phyloP scores from a whole-genome alignment of 2,888 invertebrate genomes.

The Clusia tigrina region DNA sequence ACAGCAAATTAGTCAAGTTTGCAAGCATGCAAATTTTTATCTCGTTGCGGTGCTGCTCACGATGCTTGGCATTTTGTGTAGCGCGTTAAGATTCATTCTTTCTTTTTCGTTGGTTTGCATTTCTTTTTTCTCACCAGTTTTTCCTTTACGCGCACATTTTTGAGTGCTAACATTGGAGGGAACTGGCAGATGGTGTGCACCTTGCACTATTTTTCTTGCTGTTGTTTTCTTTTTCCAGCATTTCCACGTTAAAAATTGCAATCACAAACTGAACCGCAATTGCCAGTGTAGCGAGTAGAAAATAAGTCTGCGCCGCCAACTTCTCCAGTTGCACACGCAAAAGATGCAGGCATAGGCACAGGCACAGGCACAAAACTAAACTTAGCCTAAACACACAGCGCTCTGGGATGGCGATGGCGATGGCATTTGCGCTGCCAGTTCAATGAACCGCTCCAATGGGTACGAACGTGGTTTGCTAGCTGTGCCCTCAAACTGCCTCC shows the following conservation, averaged over 20 bases:
- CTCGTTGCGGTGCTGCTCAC: too few relatives aligned
- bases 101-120: too few relatives aligned
- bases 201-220: background rate
- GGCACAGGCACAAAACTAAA: background rate
- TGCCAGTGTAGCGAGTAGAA: too few relatives aligned
- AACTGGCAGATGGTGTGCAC: background rate
- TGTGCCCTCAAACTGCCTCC: too few relatives aligned
- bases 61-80: too few relatives aligned
- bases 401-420: background rate
- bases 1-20: conserved; percentile 2
- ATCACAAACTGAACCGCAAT: too few relatives aligned
- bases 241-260: background rate
- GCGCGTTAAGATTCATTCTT: too few relatives aligned
- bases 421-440: conserved; percentile 21
- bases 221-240: too few relatives aligned
- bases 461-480: background rate
- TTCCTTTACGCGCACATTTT: background rate
- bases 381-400: background rate
- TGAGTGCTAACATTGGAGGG: background rate
- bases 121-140: background rate
- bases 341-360: background rate
- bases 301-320: background rate
- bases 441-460: conserved; percentile 22
- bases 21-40: conserved; percentile 2
- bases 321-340: background rate